These are phyloP conservation scores for Macrobrachium nipponense DNA, from an alignment of 1,140 invertebrate genomes.

Conservation along the genomic window DNA sequence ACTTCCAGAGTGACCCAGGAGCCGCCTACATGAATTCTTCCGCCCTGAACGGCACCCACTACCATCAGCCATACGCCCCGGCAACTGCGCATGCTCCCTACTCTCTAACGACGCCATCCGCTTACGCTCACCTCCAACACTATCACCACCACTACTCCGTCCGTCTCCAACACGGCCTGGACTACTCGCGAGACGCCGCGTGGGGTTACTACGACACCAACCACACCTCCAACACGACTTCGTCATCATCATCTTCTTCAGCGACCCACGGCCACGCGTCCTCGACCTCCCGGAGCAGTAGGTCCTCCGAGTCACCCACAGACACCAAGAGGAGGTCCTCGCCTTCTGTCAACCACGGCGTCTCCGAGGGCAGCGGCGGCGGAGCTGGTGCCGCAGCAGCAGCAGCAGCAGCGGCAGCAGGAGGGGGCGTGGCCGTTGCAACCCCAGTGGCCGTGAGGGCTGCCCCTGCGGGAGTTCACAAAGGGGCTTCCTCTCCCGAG, in stretches of 20 bases:
- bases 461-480: slow-evolving; percentile 38
- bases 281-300: slow-evolving; percentile 17
- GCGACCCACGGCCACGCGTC: slow-evolving; percentile 13
- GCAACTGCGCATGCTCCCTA: slow-evolving; percentile 17
- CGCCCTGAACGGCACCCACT: slow-evolving; percentile 21
- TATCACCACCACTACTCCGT: slow-evolving; percentile 44
- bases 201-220: slow-evolving; percentile 52
- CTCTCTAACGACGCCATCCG: neutral
- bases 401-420: neutral
- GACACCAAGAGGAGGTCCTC: slow-evolving; percentile 23
- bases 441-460: slow-evolving; percentile 55
- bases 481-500: slow-evolving; percentile 53
- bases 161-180: slow-evolving; percentile 41
- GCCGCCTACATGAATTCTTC: slow-evolving; percentile 10
- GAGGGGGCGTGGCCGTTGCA: slow-evolving; percentile 51
- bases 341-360: slow-evolving; percentile 37
- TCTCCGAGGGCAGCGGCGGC: neutral
- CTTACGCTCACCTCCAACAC: slow-evolving; percentile 35
- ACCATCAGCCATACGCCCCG: neutral
- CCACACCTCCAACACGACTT: neutral
- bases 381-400: neutral
- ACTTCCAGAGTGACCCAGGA: neutral
- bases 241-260: slow-evolving; percentile 12
- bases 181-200: slow-evolving; percentile 49
- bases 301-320: neutral